Conservation (phyloP, 2,888 invertebrate genomes). For the Drosophila flavopinicola region DNA sequence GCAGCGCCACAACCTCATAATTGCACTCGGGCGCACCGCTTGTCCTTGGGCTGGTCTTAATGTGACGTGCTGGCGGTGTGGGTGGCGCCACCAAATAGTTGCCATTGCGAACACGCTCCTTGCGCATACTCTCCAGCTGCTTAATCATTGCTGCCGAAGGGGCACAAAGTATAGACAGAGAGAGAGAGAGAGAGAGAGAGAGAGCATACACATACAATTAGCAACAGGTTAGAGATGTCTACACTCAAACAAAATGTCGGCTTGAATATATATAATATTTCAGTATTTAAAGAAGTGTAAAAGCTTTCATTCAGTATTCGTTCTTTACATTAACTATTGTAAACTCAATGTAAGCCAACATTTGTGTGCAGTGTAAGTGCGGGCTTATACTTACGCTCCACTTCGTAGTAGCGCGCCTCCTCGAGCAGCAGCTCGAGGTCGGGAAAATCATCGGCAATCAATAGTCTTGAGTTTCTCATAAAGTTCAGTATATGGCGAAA, state of each 20-base stretch:
- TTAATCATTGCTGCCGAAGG: constrained; percentile 88
- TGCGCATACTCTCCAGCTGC: constrained; percentile 90
- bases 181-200: too few species aligned
- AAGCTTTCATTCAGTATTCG: too few species aligned
- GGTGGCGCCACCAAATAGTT: constrained; percentile 84
- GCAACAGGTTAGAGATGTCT: constrained; percentile 15
- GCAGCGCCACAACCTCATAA: constrained; percentile 92
- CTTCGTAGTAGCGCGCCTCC: constrained; percentile 96
- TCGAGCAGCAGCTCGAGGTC: constrained; percentile 94
- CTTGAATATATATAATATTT: neutral
- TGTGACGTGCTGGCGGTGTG: constrained; percentile 82
- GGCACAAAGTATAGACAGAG: constrained; percentile 2
- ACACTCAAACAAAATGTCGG: neutral
- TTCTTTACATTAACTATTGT: too few species aligned
- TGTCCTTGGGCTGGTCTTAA: constrained; percentile 79
- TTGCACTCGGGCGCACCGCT: constrained; percentile 83
- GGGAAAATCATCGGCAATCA: constrained; percentile 94
- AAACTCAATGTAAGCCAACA: too few species aligned
- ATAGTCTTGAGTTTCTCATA: constrained; percentile 94
- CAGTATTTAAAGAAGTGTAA: too few species aligned
- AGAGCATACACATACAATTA: constrained; percentile 17
- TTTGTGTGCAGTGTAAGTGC: neutral
- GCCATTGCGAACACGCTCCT: constrained; percentile 88
- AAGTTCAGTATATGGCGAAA: constrained; percentile 99
- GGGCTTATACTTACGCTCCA: constrained; percentile 92